phyloP scores from a whole-genome alignment of 2,113 vertebrate species.

The Rhinoptilus africanus region DNA sequence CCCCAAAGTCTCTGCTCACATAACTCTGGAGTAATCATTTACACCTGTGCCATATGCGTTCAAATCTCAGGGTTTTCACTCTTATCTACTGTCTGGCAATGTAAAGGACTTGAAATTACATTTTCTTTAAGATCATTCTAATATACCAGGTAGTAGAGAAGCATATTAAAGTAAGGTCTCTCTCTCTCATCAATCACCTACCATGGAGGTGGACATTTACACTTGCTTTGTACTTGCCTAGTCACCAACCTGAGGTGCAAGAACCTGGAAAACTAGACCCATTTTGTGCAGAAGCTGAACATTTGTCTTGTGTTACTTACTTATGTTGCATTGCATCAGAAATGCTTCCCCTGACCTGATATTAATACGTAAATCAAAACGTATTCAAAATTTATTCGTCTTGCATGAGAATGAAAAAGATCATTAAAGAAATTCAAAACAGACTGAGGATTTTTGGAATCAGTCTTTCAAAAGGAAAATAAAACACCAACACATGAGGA shows the following conservation, averaged over 20 bases:
- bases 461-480: neutral
- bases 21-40: neutral
- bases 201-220: neutral
- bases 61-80: neutral
- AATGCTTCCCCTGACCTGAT: neutral
- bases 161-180: neutral
- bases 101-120: neutral
- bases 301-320: neutral
- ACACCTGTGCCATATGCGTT: neutral
- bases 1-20: neutral
- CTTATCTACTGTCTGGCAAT: neutral
- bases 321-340: neutral
- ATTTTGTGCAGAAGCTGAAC: neutral
- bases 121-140: neutral
- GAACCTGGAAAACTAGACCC: neutral
- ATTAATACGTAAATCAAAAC: neutral
- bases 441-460: neutral
- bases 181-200: neutral
- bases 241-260: neutral
- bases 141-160: neutral
- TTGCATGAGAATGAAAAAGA: neutral
- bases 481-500: neutral
- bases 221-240: neutral
- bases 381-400: neutral
- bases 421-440: neutral